These are phyloP conservation scores for Liolophura sinensis DNA, from an alignment of 1,140 invertebrate species.

Conservation along the genomic window DNA sequence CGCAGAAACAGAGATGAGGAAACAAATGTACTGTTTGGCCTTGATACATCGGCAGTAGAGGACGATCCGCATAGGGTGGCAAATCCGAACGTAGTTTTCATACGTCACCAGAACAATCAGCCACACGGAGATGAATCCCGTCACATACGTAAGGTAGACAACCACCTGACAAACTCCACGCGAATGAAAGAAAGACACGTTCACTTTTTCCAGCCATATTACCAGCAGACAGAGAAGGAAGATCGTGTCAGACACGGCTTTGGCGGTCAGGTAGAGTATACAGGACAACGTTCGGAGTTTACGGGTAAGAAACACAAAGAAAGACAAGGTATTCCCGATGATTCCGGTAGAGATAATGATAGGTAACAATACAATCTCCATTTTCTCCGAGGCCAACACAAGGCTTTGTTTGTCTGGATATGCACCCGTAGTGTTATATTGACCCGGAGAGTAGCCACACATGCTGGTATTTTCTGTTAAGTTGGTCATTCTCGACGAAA, in stretches of 20 bases:
- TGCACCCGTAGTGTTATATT: no score
- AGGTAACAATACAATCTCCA: slow-evolving; percentile 50
- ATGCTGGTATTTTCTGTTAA: no score
- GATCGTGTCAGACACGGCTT: slow-evolving; percentile 64
- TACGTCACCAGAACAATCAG: slow-evolving; percentile 44
- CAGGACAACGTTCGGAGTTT: slow-evolving; percentile 64
- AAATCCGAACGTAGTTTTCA: slow-evolving; percentile 46
- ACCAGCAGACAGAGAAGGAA: slow-evolving; percentile 56
- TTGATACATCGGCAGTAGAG: slow-evolving; percentile 36
- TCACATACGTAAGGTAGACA: slow-evolving; percentile 49
- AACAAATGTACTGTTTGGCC: slow-evolving; percentile 31
- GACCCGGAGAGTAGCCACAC: no score
- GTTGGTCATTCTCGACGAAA: no score
- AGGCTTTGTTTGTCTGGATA: no score
- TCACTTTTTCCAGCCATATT: slow-evolving; percentile 59
- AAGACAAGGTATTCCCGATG: slow-evolving; percentile 64
- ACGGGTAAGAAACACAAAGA: slow-evolving; percentile 64
- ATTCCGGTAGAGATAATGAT: slow-evolving; percentile 61
- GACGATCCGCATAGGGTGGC: slow-evolving; percentile 40
- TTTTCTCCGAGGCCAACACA: no score
- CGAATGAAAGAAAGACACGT: slow-evolving; percentile 47
- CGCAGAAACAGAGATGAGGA: slow-evolving; percentile 26
- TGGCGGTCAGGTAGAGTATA: slow-evolving; percentile 65
- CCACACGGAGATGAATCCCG: slow-evolving; percentile 54
- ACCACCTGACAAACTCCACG: slow-evolving; percentile 45